These are phyloP conservation scores for Turritopsis rubra DNA, from an alignment of 30 jellyfish, hydroid and myxozoan species.

Conservation along the genomic window DNA sequence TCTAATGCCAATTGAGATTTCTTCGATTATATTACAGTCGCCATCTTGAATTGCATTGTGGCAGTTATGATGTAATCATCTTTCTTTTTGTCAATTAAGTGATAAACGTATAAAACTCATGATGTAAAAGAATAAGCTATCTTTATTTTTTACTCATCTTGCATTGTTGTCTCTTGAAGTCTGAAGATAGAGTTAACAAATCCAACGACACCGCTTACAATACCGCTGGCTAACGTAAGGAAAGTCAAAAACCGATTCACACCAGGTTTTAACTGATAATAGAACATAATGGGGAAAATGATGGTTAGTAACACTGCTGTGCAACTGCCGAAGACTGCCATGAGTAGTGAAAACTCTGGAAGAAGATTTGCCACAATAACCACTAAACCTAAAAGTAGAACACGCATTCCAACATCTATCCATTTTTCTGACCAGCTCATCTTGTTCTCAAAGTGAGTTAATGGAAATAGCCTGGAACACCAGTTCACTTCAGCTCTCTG, in stretches of 20 bases:
- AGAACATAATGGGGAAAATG: conserved; percentile 49
- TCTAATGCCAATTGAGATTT: too few relatives aligned
- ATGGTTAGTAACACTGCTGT: conserved; percentile 59
- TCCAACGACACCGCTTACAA: neutral
- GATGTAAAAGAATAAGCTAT: too few relatives aligned
- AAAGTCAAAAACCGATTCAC: neutral
- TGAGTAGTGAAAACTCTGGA: conserved; percentile 72
- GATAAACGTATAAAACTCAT: too few relatives aligned
- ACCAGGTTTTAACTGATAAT: conserved; percentile 13
- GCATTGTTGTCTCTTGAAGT: neutral
- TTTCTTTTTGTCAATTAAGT: too few relatives aligned
- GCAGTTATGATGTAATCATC: too few relatives aligned
- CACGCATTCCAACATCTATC: conserved; percentile 49
- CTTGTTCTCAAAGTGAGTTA: conserved; percentile 14
- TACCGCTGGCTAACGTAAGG: neutral
- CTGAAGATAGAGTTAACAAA: neutral
- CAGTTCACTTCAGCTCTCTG: conserved; percentile 42
- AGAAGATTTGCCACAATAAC: conserved; percentile 46
- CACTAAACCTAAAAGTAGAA: conserved; percentile 39
- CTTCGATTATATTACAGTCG: too few relatives aligned
- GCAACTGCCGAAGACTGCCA: conserved; percentile 82
- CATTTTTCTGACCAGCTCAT: conserved; percentile 70
- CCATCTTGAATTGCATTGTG: too few relatives aligned
- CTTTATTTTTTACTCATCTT: too few relatives aligned
- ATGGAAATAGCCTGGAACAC: conserved; percentile 45